Percentiles rank a stretch among this genome's conserved stretches.
Evolutionary conservation across 2,113 vertebrate genomes (phyloP).

Genomic region (Phoenicopterus ruber): DNA sequence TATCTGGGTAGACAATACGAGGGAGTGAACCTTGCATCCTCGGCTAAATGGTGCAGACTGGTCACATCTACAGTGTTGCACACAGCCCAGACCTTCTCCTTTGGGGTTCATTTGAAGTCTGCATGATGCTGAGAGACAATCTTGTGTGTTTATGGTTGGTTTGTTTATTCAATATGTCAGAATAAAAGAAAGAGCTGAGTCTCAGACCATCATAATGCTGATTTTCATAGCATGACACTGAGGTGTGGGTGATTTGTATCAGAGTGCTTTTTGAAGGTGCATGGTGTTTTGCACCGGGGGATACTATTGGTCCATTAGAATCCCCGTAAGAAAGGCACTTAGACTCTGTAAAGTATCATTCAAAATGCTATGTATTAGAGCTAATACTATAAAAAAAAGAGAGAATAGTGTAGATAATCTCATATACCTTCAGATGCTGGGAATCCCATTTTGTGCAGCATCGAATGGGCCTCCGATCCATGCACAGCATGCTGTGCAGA

Average conservation of each 20-base stretch:
- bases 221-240: not conserved
- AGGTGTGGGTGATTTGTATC: not conserved
- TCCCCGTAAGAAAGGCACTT: too few species aligned
- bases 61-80: not conserved
- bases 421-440: too few species aligned
- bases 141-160: not conserved
- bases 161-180: not conserved
- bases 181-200: not conserved
- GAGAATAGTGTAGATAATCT: too few species aligned
- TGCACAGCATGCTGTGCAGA: too few species aligned
- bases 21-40: not conserved
- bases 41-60: not conserved
- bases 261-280: not conserved
- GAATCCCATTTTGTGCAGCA: too few species aligned
- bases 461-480: too few species aligned
- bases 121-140: not conserved
- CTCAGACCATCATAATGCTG: not conserved
- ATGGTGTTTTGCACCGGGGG: not conserved
- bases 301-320: too few species aligned
- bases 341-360: too few species aligned
- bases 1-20: not conserved
- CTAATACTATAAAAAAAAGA: too few species aligned
- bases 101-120: not conserved
- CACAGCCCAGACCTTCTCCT: not conserved
- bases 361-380: too few species aligned